Percentiles rank a stretch among this genome's conserved stretches.
Conservation (phyloP, 1,140 invertebrate genomes). For the Drosophila oshimai region DNA sequence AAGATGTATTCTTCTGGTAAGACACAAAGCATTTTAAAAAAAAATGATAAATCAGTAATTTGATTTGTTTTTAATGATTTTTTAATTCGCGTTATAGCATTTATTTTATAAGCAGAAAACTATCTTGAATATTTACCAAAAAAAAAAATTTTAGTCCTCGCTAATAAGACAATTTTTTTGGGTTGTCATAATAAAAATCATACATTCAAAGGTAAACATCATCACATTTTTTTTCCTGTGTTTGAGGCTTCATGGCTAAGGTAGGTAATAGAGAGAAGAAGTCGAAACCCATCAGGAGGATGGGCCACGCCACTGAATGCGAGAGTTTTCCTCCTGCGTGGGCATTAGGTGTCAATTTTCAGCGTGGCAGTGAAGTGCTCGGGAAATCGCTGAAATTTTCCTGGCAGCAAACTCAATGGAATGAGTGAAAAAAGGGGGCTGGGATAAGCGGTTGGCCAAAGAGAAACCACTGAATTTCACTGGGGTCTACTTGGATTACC, state of each 20-base stretch:
- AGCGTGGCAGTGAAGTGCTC: slow-evolving; percentile 38
- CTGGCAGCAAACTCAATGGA: slow-evolving; percentile 28
- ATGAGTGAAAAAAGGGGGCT: neutral
- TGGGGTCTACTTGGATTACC: slow-evolving; percentile 34
- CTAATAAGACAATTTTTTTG: too few species aligned
- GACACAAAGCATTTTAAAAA: too few species aligned
- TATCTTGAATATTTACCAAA: too few species aligned
- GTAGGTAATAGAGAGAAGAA: neutral
- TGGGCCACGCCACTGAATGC: slow-evolving; percentile 16
- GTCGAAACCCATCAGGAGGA: neutral
- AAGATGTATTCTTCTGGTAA: neutral
- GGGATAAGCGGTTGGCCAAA: neutral
- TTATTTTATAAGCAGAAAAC: too few species aligned
- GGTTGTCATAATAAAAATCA: too few species aligned
- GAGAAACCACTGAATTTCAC: slow-evolving; percentile 23
- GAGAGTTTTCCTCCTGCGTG: slow-evolving; percentile 36
- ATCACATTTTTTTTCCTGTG: neutral
- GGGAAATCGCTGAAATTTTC: slow-evolving; percentile 52
- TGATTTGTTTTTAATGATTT: too few species aligned
- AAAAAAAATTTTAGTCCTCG: too few species aligned
- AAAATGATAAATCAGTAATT: too few species aligned
- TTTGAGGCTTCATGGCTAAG: neutral
- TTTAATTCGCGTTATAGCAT: too few species aligned
- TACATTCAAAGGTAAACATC: neutral
- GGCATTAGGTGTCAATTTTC: slow-evolving; percentile 68